phyloP scores from a whole-genome alignment of 2,113 vertebrate species.

The Urocynchramus pylzowi region DNA sequence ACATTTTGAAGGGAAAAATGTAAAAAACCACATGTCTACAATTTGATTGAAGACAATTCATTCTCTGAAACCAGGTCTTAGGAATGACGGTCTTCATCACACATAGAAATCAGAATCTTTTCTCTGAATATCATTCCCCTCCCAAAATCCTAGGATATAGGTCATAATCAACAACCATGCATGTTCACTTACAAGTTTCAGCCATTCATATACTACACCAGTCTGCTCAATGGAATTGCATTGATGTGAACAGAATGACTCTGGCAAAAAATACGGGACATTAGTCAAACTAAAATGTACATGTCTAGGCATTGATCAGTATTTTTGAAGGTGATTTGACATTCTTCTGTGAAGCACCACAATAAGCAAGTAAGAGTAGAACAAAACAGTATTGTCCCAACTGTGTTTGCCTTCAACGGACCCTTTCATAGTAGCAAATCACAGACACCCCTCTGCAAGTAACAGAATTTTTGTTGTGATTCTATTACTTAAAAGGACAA shows the following conservation, averaged over 20 bases:
- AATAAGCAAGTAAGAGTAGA: neutral
- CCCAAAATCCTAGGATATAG: neutral
- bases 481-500: neutral
- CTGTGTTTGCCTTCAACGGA: neutral
- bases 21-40: neutral
- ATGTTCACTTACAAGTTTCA: neutral
- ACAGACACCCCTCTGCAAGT: neutral
- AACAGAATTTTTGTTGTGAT: neutral
- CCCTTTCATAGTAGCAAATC: neutral
- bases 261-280: neutral
- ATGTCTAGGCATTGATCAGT: neutral
- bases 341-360: neutral
- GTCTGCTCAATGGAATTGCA: neutral
- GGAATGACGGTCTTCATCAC: neutral
- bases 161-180: neutral
- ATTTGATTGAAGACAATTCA: neutral
- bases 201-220: fast-evolving
- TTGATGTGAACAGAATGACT: neutral
- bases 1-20: neutral
- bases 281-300: neutral
- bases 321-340: neutral
- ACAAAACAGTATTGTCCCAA: neutral
- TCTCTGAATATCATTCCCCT: neutral
- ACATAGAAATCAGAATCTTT: neutral
- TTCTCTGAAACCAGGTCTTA: neutral